Evolutionary conservation across 1,140 invertebrate species (phyloP).

Genomic region (Drosophila kurseongensis): DNA sequence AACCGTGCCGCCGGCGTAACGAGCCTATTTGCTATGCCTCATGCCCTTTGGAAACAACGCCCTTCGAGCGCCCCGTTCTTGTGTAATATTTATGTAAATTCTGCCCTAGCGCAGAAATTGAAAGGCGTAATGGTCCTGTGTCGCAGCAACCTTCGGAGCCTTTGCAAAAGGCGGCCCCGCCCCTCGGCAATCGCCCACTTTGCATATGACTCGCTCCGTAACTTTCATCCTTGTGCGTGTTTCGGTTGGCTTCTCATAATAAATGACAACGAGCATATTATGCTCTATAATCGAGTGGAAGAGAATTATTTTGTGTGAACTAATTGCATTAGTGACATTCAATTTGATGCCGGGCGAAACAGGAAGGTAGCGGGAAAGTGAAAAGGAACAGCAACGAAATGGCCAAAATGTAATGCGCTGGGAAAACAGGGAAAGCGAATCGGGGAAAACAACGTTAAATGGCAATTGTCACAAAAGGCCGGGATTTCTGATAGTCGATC

Average conservation of each 20-base stretch:
- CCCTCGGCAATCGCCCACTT: conserved; percentile 31
- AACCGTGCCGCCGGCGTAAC: conserved; percentile 46
- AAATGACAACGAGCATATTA: conserved; percentile 80
- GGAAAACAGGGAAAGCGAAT: conserved; percentile 5
- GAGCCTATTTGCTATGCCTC: conserved; percentile 76
- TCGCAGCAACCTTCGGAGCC: conserved; percentile 28
- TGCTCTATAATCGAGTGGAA: conserved; percentile 79
- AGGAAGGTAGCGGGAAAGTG: background rate
- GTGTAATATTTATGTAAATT: conserved; percentile 81
- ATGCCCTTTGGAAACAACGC: conserved; percentile 29
- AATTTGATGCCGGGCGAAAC: conserved; percentile 63
- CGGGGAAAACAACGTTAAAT: conserved; percentile 63
- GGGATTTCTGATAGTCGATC: conserved; percentile 50
- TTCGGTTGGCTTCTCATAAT: conserved; percentile 43
- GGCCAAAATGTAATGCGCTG: background rate
- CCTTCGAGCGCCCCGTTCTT: conserved; percentile 29
- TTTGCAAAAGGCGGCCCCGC: conserved; percentile 1
- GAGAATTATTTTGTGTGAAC: conserved; percentile 83
- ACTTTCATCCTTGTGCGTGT: conserved; percentile 16
- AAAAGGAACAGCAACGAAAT: conserved; percentile 8
- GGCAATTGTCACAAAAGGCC: conserved; percentile 70
- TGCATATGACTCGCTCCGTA: conserved; percentile 55
- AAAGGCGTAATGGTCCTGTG: conserved; percentile 76
- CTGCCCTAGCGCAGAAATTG: conserved; percentile 63
- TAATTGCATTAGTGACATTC: conserved; percentile 84